A percentile compares a stretch with the other conserved stretches of the same genome.
These are phyloP conservation scores for Lynx canadensis DNA, from an alignment of 2,113 vertebrate genomes.

Conservation along the genomic window DNA sequence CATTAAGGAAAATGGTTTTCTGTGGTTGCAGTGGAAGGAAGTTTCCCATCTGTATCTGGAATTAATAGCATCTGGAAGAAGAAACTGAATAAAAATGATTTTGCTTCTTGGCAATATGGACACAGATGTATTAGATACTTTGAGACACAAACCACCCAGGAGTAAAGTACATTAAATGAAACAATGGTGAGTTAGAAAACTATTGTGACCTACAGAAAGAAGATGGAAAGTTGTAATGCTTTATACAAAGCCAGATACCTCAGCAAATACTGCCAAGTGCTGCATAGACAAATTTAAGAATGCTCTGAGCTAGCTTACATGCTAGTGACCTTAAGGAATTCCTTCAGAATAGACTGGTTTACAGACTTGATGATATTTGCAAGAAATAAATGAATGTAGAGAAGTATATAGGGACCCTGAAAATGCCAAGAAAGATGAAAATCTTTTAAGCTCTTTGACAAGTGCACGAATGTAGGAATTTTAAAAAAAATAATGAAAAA, in stretches of 20 bases:
- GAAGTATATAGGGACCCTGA: neutral
- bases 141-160: neutral
- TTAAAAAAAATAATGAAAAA: neutral
- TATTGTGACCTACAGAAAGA: neutral
- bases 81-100: constrained; percentile 58
- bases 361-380: constrained; percentile 37
- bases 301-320: neutral
- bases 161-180: constrained; percentile 36
- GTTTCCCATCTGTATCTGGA: constrained; percentile 36
- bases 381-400: constrained; percentile 36
- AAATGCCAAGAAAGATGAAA: constrained; percentile 71
- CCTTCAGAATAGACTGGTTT: neutral
- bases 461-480: neutral
- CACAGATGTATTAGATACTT: constrained; percentile 19
- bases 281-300: constrained; percentile 32
- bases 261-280: neutral
- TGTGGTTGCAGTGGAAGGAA: neutral
- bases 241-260: neutral
- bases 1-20: constrained; percentile 5
- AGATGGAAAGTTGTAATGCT: constrained; percentile 13
- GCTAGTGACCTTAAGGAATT: constrained; percentile 53
- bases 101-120: constrained; percentile 14
- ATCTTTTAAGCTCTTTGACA: constrained; percentile 40
- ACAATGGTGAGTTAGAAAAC: constrained; percentile 35
- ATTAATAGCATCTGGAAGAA: constrained; percentile 57